These are phyloP conservation scores for Cochlearius cochlearius DNA, from an alignment of 2,113 vertebrate species.

Conservation along the genomic window DNA sequence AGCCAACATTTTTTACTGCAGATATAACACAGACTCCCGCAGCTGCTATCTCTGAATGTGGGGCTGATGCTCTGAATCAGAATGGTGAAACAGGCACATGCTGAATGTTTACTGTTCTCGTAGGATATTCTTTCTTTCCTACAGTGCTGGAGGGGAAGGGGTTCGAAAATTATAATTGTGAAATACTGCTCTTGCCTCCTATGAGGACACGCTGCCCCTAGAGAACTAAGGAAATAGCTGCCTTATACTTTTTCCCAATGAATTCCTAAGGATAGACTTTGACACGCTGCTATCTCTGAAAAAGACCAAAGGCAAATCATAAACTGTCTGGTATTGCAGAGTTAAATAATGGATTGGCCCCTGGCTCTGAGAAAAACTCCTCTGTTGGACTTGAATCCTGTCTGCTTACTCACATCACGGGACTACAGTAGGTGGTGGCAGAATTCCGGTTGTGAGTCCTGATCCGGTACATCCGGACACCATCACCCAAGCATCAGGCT, in stretches of 20 bases:
- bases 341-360: not conserved
- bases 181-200: not conserved
- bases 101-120: not conserved
- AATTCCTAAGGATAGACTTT: not conserved
- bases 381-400: not conserved
- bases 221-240: not conserved
- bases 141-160: not conserved
- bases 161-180: not conserved
- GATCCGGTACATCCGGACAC: accelerated
- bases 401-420: not conserved
- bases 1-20: not conserved
- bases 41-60: not conserved
- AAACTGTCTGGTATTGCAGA: not conserved
- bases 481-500: not conserved
- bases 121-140: not conserved
- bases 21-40: not conserved
- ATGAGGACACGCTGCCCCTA: not conserved
- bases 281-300: not conserved
- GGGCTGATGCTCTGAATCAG: not conserved
- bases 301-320: not conserved
- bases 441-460: not conserved
- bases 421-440: not conserved
- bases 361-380: not conserved
- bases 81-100: not conserved
- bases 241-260: not conserved